Conservation (phyloP, 2,113 vertebrate genomes). For the Emydocephalus ijimae region DNA sequence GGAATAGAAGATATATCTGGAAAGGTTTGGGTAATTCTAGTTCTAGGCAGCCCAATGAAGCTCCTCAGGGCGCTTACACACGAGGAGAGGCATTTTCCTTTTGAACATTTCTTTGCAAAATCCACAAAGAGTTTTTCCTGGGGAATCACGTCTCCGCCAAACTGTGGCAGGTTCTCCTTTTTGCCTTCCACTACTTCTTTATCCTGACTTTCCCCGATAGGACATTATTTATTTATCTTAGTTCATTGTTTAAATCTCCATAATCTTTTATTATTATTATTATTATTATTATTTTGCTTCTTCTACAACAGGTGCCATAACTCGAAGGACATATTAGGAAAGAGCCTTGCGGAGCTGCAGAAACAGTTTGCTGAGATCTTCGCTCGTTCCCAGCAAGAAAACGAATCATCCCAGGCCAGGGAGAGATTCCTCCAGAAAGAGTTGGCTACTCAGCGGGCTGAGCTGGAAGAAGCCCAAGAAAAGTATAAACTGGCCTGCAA, state of each 20-base stretch:
- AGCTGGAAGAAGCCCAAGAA: conserved; percentile 66
- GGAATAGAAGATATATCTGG: too few species aligned
- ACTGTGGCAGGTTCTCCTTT: not conserved
- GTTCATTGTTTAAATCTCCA: not conserved
- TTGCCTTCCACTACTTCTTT: not conserved
- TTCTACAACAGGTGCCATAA: conserved; percentile 56
- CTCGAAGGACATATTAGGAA: conserved; percentile 69
- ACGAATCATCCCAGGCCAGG: conserved; percentile 65
- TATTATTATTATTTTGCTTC: not conserved
- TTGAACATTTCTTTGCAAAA: not conserved
- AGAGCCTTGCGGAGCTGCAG: conserved; percentile 72
- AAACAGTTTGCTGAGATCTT: conserved; percentile 68
- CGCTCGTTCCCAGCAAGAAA: conserved; percentile 65
- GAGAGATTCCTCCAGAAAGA: conserved; percentile 71
- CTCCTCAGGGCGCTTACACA: not conserved
- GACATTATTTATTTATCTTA: not conserved
- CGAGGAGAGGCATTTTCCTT: not conserved
- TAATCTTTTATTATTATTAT: too few species aligned
- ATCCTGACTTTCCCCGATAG: not conserved
- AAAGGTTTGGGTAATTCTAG: not conserved
- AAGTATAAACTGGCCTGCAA: conserved; percentile 69
- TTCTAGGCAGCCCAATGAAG: not conserved
- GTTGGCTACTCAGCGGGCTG: conserved; percentile 67
- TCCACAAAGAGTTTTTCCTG: not conserved
- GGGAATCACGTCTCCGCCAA: not conserved